Base-by-base conservation (phyloP, 2,888 invertebrate genomes). In the Digitonthophagus gazella region DNA sequence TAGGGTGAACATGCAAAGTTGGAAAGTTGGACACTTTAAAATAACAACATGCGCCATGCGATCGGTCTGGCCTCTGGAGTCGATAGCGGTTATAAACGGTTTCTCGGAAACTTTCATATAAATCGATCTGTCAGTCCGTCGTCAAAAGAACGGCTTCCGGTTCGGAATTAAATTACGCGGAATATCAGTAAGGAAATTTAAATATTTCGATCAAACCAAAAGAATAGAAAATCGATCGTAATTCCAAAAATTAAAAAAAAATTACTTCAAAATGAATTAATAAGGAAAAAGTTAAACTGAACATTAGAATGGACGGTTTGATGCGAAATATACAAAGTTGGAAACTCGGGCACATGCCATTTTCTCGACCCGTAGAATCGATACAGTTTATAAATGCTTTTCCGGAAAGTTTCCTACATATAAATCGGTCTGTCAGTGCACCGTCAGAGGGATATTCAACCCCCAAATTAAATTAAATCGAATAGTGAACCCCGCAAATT, bases 61-160 rank as follows among this genome's bases (percentile, higher is more conserved):
- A 44, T 44, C 28, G 28, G 16, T 16, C 8, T 20, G 19, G n/a
- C n/a, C 19, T 14, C 18, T 15, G 18, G 18, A 16, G 18, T 16
- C 18, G 61, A 61, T 61, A 61, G 18, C 61, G 61, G 20, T 61
- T 19, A 61, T 20, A 19, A 19, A 18, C 18, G 61, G 18, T 61
- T 61, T 61, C 20, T 20, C 18, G 2, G 61, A 18, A 61, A 61
- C 61, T 61, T 61, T 61, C 61, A 61, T 61, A 61, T 61, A 61
- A 61, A 61, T 61, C 61, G 61, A 61, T 61, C 61, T 61, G 61
- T 61, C 61, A 61, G 61, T 61, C 18, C 18, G 61, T 20, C 61
- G 61, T 61, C 61, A 61, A 61, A 61, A 19, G 61, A 61, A 61
- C 20, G 19, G 61, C 18, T 15, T 15, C 16, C 15, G 57, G 57